Evolutionary conservation across 2,888 invertebrate genomes (phyloP), one percentile per base, ranked within the genome.

Genomic region (Cinara cedri): DNA sequence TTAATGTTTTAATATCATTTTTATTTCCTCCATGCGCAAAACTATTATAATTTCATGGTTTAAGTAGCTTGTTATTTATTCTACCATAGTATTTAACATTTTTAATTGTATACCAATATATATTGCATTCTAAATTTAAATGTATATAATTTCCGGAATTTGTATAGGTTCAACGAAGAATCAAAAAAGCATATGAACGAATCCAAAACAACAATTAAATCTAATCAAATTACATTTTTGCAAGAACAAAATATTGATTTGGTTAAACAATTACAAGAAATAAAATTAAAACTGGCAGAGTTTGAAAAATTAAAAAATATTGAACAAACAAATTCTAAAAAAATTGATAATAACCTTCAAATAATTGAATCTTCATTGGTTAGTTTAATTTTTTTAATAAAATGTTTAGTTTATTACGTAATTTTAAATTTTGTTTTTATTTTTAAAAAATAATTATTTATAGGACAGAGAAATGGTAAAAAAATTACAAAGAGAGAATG

Each of bases 401-500:
- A 24, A 0, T 21, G 1, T 46, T 16, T 21, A 65, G n/a, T n/a
- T n/a, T 54, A 16, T 34, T 24, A 19, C 11, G 14, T 10, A n/a
- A 72, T 49, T 55, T 21, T 4, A 51, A 13, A 19, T 1, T 19
- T 19, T 49, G 3, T 46, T 14, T 46, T 57, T 60, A 24, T 46
- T 60, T n/a, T 44, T 42, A 42, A 26, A 34, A 34, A 68, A 19
- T 24, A 4, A 6, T 24, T 1, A 8, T 49, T 51, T 57, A 16
- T 51, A 78, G 78, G 78, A 70, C 16, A 60, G n/a, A 51, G 78
- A 78, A 70, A 51, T 70, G 21, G 42, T 78, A 1, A 70, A n/a
- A 60, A 78, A 70, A 62, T 62, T 78, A 4, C 70, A 70, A 60
- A 60, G n/a, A 34, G 78, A 70, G 8, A 78, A 78, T 51, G 51